Percentiles rank a stretch among this genome's conserved stretches.
Evolutionary conservation across 2,113 vertebrate species (phyloP).

Genomic region (Microtus ochrogaster): DNA sequence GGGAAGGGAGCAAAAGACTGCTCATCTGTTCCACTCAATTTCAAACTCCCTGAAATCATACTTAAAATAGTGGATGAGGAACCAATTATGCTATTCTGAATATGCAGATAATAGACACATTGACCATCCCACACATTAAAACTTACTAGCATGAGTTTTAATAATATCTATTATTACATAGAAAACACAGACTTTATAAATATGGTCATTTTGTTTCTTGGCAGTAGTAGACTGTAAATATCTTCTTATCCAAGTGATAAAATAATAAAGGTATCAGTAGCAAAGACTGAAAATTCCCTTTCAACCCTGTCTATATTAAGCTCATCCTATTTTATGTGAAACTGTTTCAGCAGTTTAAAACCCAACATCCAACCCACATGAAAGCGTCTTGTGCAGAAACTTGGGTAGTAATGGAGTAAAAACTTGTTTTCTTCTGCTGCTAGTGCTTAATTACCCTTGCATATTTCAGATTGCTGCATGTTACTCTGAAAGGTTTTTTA

Average conservation of each 20-base stretch:
- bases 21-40: neutral
- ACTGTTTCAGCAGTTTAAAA: neutral
- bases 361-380: neutral
- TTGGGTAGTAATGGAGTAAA: neutral
- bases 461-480: neutral
- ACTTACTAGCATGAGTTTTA: neutral
- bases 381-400: neutral
- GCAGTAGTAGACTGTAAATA: neutral
- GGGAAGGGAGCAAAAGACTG: neutral
- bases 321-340: neutral
- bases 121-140: neutral
- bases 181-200: neutral
- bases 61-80: neutral
- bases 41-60: constrained; percentile 6
- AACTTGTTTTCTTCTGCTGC: neutral
- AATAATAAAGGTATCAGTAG: neutral
- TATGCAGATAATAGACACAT: neutral
- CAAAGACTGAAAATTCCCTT: neutral
- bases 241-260: neutral
- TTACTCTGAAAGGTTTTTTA: neutral
- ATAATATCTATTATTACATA: neutral
- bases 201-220: neutral
- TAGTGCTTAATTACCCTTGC: neutral
- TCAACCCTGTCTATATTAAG: neutral
- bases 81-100: neutral